Evolutionary conservation across 1,140 invertebrate species (phyloP), one percentile per base, ranked within the genome.

Genomic region (Magallana angulata): DNA sequence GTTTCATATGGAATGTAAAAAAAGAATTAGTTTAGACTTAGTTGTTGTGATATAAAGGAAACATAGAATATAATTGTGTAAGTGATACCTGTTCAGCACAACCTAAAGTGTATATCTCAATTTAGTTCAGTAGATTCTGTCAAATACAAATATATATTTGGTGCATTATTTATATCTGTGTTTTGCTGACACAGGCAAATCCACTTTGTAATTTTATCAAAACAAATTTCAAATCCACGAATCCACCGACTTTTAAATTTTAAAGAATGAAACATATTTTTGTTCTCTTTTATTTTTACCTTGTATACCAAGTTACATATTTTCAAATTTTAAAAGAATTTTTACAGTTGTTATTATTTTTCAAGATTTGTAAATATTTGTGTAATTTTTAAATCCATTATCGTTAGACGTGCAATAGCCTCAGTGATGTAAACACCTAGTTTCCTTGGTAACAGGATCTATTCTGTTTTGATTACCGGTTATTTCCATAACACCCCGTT

Each of bases 21-120:
- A 76, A 76, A 76, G 68, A 76, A 76, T 76, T 30, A 11, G 68
- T 76, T 30, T 36, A 30, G 36, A 76, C 2, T 76, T 71, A 71
- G 24, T 12, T n/a, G 60, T 62, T 76, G 64, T 71, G n/a, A 16
- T 76, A 24, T 71, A 9, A 71, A 71, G 30, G 18, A 30, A 9
- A 30, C 24, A 71, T 1, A 11, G 24, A 48, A 48, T 5, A 24
- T 30, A 71, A 6, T 4, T 71, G 36, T 76, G 24, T 76, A 30
- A 76, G 12, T 7, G 36, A 30, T 36, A 76, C 60, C 14, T 62
- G 68, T 48, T 7, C 24, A 76, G 36, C 11, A 76, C 68, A 30
- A 76, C 6, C 18, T 6, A 6, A 16, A 12, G n/a, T 12, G 0
- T 12, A 62, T 24, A 24, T 24, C 24, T 16, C 14, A 12, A 62